Percentiles rank a stretch among this genome's conserved stretches.
phyloP scores from a whole-genome alignment of 2,113 vertebrate genomes.

The human region GRCh38 chr18:40807001-40807500 shows the following conservation, averaged over 20 bases:
- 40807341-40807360: conserved; percentile 67
- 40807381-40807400: conserved; percentile 68
- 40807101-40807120: conserved; percentile 66
- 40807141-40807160: conserved; percentile 74
- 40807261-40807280: conserved; percentile 69
- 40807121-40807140: conserved; percentile 58
- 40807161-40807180: conserved; percentile 82
- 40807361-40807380: conserved; percentile 28
- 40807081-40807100: conserved; percentile 73
- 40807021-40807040: conserved; percentile 75
- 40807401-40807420: conserved; percentile 40
- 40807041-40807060: conserved; percentile 76
- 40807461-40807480: conserved; percentile 80
- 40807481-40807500: conserved; percentile 81
- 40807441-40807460: conserved; percentile 33
- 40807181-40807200: conserved; percentile 82
- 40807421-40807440: conserved; percentile 66
- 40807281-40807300: conserved; percentile 81
- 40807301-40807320: conserved; percentile 78
- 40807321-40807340: conserved; percentile 76
- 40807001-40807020: conserved; percentile 66
- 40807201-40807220: conserved; percentile 78
- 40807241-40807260: conserved; percentile 81
- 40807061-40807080: conserved; percentile 73
- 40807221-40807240: conserved; percentile 80